Conservation (phyloP, 2,888 invertebrate genomes). For the Sthenelais limicola region DNA sequence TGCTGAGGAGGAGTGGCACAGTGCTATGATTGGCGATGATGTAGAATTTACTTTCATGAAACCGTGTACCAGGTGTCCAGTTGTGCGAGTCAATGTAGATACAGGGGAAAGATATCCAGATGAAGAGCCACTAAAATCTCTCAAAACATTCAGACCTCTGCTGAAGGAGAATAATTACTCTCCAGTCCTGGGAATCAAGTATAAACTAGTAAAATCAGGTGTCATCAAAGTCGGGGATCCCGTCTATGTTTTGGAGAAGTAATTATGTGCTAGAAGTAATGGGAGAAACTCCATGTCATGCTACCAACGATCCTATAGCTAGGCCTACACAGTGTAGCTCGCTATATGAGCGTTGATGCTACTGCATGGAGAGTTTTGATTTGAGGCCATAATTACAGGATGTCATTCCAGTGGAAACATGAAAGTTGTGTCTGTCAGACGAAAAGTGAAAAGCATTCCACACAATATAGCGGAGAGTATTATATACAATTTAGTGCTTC, state of each 20-base stretch:
- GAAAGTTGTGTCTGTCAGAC: no score
- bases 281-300: no score
- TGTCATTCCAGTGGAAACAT: no score
- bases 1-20: conserved; percentile 9
- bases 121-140: conserved; percentile 15
- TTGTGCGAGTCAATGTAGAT: conserved; percentile 6
- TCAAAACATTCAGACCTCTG: conserved; percentile 14
- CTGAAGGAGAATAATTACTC: conserved; percentile 2
- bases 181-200: conserved; percentile 22
- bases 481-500: no score
- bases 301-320: no score
- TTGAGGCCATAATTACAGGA: no score
- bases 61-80: conserved; percentile 23
- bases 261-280: no score
- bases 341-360: no score
- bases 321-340: no score
- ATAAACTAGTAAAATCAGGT: conserved; percentile 7
- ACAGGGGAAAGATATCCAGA: conserved; percentile 15
- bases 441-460: no score
- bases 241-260: conserved; percentile 16
- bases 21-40: conserved; percentile 4
- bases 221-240: conserved; percentile 24
- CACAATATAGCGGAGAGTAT: no score
- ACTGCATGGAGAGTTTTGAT: no score
- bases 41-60: conserved; percentile 25